Evolutionary conservation across 2,888 invertebrate genomes (phyloP), one percentile per base, ranked within the genome.

Genomic region (Meta bourneti): DNA sequence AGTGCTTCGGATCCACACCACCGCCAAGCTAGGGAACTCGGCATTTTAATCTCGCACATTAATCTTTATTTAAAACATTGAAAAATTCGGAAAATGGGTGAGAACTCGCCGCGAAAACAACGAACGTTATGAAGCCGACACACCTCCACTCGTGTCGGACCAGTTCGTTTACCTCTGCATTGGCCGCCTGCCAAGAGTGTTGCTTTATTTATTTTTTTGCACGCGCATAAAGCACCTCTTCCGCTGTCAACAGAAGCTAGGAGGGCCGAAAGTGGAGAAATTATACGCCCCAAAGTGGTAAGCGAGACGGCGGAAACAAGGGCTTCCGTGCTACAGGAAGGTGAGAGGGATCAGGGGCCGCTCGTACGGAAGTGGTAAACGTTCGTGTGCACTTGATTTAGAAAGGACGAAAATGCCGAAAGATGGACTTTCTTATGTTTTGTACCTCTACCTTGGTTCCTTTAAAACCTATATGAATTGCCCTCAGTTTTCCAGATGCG

Each of bases 101-200:
- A 16, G 16, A n/a, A 1, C 51, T 8, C n/a, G n/a, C 4, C 34
- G 34, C 34, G 34, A 34, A 34, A 34, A 34, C 34, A 34, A 34
- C 34, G 34, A 34, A 34, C 34, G 34, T 34, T 2, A 61, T 16
- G 11, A 16, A 7, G 13, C 16, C 61, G 70, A 72, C 84, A 89
- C 89, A 78, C 89, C 89, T 84, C 89, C 89, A 49, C 34, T 54
- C 52, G 49, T 70, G 20, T 9, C 19, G 19, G 61, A 34, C 13
- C n/a, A 69, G 90, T 85, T 90, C 90, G 90, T 90, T 90, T 90
- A 90, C 90, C 90, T 85, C 85, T 85, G 74, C 20, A 80, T 80
- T 90, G 90, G 90, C 72, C 48, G 6, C 16, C 11, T 61, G 84
- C 90, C 90, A 90, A 80, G 34, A 74, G 72, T 78, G n/a, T 74